A percentile compares a stretch with the other conserved stretches of the same genome.
Evolutionary conservation across 2,888 invertebrate genomes (phyloP).

Genomic region (Proisotoma minuta): DNA sequence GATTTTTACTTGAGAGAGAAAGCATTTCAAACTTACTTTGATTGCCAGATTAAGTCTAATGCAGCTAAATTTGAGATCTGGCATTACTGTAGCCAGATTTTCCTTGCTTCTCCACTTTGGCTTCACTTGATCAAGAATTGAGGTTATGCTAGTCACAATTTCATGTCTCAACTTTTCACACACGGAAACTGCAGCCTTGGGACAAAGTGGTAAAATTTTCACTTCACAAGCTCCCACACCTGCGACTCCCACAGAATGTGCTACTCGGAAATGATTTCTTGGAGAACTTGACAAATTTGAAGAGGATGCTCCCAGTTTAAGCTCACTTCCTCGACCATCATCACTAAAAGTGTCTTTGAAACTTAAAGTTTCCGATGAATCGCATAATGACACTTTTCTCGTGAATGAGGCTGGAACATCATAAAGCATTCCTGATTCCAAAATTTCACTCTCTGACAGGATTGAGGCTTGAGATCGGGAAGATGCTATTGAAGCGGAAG

Average conservation of each 20-base stretch:
- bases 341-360: constrained; percentile 46
- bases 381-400: constrained; percentile 21
- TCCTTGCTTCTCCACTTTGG: constrained; percentile 78
- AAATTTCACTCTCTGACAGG: not conserved
- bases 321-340: not conserved
- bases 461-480: not conserved
- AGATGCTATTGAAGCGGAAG: constrained; percentile 6
- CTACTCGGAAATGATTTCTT: not conserved
- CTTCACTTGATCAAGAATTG: constrained; percentile 65
- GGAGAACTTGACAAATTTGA: constrained; percentile 20
- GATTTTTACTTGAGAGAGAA: not conserved
- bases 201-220: constrained; percentile 67
- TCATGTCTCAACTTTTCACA: constrained; percentile 71
- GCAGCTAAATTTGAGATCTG: constrained; percentile 41
- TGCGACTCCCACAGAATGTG: not conserved
- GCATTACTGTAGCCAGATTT: constrained; percentile 62
- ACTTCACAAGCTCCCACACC: constrained; percentile 21
- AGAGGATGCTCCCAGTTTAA: constrained; percentile 18
- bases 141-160: constrained; percentile 74
- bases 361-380: constrained; percentile 45
- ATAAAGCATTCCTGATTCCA: constrained; percentile 11
- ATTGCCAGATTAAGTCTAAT: constrained; percentile 41
- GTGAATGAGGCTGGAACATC: constrained; percentile 31
- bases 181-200: constrained; percentile 70
- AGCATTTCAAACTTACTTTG: constrained; percentile 35